Conservation (phyloP, 1,140 invertebrate species). For the Scaptomyza hsui region DNA sequence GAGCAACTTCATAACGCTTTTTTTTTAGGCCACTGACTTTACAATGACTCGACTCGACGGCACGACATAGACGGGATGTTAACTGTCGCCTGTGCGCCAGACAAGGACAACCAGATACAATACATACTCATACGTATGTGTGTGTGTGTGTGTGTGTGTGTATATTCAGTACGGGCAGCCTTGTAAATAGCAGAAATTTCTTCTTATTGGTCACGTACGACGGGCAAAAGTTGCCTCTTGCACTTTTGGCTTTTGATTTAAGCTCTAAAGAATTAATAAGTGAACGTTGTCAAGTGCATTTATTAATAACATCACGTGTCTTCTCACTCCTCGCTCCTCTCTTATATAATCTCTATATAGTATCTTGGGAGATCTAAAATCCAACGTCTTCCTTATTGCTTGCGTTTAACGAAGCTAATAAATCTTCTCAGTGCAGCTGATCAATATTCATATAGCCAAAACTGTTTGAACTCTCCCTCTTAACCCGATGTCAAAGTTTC, state of each 20-base stretch:
- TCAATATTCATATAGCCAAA: background rate
- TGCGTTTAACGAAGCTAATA: too few species aligned
- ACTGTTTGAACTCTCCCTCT: background rate
- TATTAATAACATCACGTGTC: constrained; percentile 65
- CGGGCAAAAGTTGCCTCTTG: constrained; percentile 65
- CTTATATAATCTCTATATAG: background rate
- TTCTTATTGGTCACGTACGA: constrained; percentile 78
- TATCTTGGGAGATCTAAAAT: background rate
- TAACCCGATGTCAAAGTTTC: too few species aligned
- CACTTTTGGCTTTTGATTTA: constrained; percentile 60
- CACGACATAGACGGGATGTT: background rate
- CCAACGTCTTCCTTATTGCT: background rate
- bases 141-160: background rate
- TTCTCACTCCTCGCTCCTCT: too few species aligned
- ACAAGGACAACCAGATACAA: constrained; percentile 20
- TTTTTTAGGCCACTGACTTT: constrained; percentile 77
- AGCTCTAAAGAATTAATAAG: constrained; percentile 75
- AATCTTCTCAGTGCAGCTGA: background rate
- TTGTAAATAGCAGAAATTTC: constrained; percentile 61
- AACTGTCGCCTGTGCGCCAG: constrained; percentile 15
- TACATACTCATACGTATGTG: constrained; percentile 1
- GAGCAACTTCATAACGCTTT: constrained; percentile 75
- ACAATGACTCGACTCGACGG: constrained; percentile 57
- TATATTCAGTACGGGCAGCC: constrained; percentile 1
- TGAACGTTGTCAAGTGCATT: constrained; percentile 77